These are phyloP conservation scores for Eupsittula cactorum DNA, from an alignment of 2,113 vertebrate genomes.

Conservation along the genomic window DNA sequence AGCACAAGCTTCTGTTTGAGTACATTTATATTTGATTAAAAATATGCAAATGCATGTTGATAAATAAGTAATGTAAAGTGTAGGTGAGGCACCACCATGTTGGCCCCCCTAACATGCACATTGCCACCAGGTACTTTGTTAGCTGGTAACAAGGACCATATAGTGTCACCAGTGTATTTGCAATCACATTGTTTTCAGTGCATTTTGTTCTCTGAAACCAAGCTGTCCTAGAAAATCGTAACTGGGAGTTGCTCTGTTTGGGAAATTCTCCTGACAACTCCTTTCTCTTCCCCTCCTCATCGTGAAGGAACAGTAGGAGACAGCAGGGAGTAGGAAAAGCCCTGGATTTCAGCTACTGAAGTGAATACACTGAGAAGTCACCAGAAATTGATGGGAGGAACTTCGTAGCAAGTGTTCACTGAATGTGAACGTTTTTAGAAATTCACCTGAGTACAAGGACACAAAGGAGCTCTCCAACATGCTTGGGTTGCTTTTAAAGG, in stretches of 20 bases:
- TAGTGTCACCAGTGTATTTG: neutral
- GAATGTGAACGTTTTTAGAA: neutral
- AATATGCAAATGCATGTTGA: neutral
- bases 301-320: neutral
- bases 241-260: neutral
- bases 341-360: neutral
- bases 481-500: neutral
- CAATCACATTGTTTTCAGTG: neutral
- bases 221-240: neutral
- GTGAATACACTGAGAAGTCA: neutral
- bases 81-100: neutral
- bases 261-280: neutral
- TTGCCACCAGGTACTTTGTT: neutral
- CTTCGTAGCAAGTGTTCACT: neutral
- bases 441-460: neutral
- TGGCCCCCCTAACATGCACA: neutral
- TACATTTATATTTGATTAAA: neutral
- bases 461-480: neutral
- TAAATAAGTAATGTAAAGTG: neutral
- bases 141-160: neutral
- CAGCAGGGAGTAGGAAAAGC: neutral
- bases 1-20: neutral
- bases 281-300: neutral
- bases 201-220: neutral
- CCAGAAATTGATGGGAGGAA: neutral